Evolutionary conservation across 2,113 vertebrate species (phyloP).

Genomic region (Limanda limanda): DNA sequence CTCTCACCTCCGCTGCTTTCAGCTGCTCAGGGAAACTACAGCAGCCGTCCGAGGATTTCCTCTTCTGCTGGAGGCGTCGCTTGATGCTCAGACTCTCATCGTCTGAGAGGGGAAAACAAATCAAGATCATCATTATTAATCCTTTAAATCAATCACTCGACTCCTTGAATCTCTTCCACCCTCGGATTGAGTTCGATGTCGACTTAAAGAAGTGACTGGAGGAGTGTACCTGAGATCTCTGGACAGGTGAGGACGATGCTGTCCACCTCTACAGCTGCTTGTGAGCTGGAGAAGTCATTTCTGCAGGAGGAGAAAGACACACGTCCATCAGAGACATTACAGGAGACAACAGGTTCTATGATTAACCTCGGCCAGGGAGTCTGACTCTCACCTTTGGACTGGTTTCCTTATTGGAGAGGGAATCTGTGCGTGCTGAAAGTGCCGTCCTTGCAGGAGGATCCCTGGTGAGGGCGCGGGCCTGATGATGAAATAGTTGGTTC

Average conservation of each 20-base stretch:
- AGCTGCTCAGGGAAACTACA: conserved; percentile 43
- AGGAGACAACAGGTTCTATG: no score
- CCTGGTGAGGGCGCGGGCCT: conserved; percentile 79
- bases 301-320: conserved; percentile 76
- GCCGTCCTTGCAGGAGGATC: conserved; percentile 88
- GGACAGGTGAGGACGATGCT: conserved; percentile 87
- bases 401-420: conserved; percentile 85
- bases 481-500: conserved; percentile 76
- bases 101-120: conserved; percentile 26
- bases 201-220: neutral
- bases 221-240: conserved; percentile 83
- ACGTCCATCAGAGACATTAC: neutral
- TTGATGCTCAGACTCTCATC: conserved; percentile 64
- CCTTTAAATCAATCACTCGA: no score
- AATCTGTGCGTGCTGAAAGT: conserved; percentile 89
- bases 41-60: conserved; percentile 61
- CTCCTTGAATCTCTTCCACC: no score
- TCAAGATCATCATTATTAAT: neutral
- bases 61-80: conserved; percentile 71
- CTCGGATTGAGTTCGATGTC: no score
- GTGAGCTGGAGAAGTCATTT: conserved; percentile 85
- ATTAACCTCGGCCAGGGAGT: no score
- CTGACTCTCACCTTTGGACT: conserved; percentile 87
- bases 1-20: conserved; percentile 72
- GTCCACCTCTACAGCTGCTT: conserved; percentile 85